phyloP scores from a whole-genome alignment of 1,140 invertebrate species.

The Drosophila teissieri region DNA sequence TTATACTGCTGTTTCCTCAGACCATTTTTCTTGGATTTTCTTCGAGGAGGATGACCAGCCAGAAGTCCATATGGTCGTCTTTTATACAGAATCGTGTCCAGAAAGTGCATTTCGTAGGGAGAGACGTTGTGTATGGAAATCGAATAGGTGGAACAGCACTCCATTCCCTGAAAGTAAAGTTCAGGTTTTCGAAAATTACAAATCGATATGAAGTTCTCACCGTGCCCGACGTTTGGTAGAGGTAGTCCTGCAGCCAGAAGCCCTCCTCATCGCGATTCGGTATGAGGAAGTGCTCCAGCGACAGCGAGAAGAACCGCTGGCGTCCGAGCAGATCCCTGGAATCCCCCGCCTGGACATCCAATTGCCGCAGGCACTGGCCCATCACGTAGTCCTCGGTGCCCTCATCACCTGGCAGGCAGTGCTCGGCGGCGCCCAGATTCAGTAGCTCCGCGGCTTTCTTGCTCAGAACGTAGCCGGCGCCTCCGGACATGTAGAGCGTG shows the following conservation, averaged over 20 bases:
- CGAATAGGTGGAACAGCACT: slow-evolving; percentile 94
- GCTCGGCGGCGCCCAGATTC: slow-evolving; percentile 88
- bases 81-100: slow-evolving; percentile 95
- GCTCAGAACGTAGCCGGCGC: slow-evolving; percentile 96
- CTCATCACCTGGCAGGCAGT: slow-evolving; percentile 89
- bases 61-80: slow-evolving; percentile 90
- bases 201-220: slow-evolving; percentile 8
- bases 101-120: slow-evolving; percentile 93
- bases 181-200: no score
- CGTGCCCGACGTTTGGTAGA: slow-evolving; percentile 12
- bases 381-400: slow-evolving; percentile 96
- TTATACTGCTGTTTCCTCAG: neutral
- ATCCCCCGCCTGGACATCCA: slow-evolving; percentile 94
- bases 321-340: slow-evolving; percentile 94
- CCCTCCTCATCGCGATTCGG: slow-evolving; percentile 1
- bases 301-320: slow-evolving; percentile 51
- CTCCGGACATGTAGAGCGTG: slow-evolving; percentile 97
- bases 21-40: neutral
- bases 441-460: slow-evolving; percentile 89
- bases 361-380: slow-evolving; percentile 93
- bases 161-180: slow-evolving; percentile 88
- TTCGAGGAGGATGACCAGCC: slow-evolving; percentile 20
- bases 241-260: slow-evolving; percentile 34
- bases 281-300: slow-evolving; percentile 28
- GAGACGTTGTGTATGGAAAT: slow-evolving; percentile 95